phyloP scores from a whole-genome alignment of 2,113 vertebrate species.

The Cyprinodon tularosa region DNA sequence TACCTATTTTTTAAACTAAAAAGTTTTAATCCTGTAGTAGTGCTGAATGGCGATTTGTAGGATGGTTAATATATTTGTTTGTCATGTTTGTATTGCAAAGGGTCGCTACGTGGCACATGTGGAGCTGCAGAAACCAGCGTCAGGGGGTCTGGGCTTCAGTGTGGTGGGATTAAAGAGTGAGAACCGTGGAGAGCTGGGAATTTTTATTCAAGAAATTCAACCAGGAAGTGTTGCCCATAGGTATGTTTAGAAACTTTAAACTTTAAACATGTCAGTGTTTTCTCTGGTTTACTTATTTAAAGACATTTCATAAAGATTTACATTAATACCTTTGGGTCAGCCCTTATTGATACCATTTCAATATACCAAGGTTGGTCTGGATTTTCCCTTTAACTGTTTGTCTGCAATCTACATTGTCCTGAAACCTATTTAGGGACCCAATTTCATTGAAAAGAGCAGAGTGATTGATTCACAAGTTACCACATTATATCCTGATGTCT shows the following conservation, averaged over 20 bases:
- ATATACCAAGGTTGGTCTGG: not conserved
- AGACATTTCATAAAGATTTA: not conserved
- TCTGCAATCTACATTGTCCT: not conserved
- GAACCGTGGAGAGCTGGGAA: slow-evolving; percentile 91
- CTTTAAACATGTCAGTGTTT: not conserved
- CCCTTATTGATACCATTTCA: not conserved
- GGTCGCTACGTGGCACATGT: slow-evolving; percentile 87
- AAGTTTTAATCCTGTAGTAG: not conserved
- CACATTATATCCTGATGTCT: not conserved
- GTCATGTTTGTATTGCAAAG: slow-evolving; percentile 66
- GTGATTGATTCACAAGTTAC: not conserved
- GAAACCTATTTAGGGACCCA: not conserved
- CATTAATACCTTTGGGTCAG: not conserved
- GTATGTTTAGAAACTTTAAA: slow-evolving; percentile 66
- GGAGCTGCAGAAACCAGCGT: slow-evolving; percentile 87
- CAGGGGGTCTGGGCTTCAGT: slow-evolving; percentile 92
- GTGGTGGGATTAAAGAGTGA: slow-evolving; percentile 93
- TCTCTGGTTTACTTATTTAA: not conserved
- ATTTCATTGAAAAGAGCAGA: not conserved
- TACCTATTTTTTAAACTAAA: not conserved
- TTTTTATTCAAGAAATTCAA: slow-evolving; percentile 96
- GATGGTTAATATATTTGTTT: slow-evolving; percentile 25
- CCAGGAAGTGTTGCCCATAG: slow-evolving; percentile 89
- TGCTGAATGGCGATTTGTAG: slow-evolving; percentile 33
- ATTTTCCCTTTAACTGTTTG: not conserved